Evolutionary conservation across 2,888 invertebrate species (phyloP), one percentile per base, ranked within the genome.

Genomic region (Cheilosia grossa): DNA sequence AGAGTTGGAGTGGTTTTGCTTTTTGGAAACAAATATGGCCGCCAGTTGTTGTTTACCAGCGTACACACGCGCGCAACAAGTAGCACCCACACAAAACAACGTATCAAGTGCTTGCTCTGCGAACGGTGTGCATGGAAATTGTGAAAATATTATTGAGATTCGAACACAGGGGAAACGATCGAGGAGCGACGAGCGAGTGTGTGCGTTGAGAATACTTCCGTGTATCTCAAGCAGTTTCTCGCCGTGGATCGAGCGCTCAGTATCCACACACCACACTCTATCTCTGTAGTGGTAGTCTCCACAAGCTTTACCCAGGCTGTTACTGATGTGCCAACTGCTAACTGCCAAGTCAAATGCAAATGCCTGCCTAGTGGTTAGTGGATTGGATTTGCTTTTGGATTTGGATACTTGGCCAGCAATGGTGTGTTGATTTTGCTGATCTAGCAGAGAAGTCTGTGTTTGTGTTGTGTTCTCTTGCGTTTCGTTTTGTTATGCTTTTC

Each of bases 1-100:
- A 47, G 44, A 44, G 42, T 17, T 44, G 15, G 47, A 79, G 74
- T 74, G 70, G 74, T 75, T 79, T 77, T 74, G 72, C 15, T 66
- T 49, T 74, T 78, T 47, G 19, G 82, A 83, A 80, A 83, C 83
- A 80, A 83, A 75, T 30, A 83, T 83, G 83, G 83, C 83, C 79
- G 83, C 40, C 61, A 21, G 80, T 80, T 83, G 80, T 80, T 83
- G 80, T 83, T 80, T 80, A 83, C 79, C 79, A 70, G 40, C 59
- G 59, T 70, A 70, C 59, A 51, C 51, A 83, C 74, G 73, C 17
- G 54, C 63, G 79, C 83, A 83, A 83, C 83, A 83, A 79, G 83
- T 83, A 53, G 37, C 74, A 83, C 83, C 80, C 74, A 80, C 80
- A 83, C 83, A 74, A 66, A 75, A 74, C 42, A 59, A 54, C 4